Conservation (phyloP, 37 sponge, comb jelly and placozoan genomes). For the Theonella swinhoei region DNA sequence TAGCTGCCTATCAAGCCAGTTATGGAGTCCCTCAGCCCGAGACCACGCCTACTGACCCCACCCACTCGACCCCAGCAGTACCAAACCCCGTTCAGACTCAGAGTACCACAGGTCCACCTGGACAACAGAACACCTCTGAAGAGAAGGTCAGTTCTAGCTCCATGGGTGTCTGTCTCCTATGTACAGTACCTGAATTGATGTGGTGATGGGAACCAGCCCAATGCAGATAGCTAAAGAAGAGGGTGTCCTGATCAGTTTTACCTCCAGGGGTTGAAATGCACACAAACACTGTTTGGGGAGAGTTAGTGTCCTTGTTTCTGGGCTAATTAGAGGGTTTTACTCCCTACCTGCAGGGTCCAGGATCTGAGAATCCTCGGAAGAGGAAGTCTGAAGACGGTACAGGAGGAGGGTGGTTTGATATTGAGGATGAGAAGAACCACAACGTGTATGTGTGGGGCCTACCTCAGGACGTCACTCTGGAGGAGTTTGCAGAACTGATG, state of each 20-base stretch:
- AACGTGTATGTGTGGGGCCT: conserved; percentile 93
- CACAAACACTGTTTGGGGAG: too few species aligned
- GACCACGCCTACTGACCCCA: conserved; percentile 1
- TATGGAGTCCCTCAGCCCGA: conserved; percentile 73
- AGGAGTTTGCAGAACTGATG: conserved; percentile 89
- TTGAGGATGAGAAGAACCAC: conserved; percentile 84
- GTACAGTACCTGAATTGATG: too few species aligned
- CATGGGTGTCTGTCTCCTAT: not conserved
- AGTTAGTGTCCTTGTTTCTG: too few species aligned
- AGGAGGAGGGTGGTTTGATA: conserved; percentile 87
- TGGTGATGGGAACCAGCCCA: too few species aligned
- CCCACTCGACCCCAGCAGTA: not conserved
- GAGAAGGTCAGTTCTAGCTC: not conserved
- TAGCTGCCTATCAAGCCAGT: conserved; percentile 87
- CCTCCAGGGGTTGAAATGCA: too few species aligned
- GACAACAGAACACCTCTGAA: not conserved
- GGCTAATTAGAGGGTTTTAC: too few species aligned
- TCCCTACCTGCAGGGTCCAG: too few species aligned
- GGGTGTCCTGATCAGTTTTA: too few species aligned
- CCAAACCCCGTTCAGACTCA: not conserved
- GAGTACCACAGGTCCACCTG: not conserved
- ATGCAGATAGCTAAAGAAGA: too few species aligned
- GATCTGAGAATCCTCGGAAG: too few species aligned
- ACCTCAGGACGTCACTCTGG: conserved; percentile 76
- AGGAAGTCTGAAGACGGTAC: not conserved